Evolutionary conservation across 2,888 invertebrate species (phyloP), one percentile per base, ranked within the genome.

Genomic region (Leuctra nigra): DNA sequence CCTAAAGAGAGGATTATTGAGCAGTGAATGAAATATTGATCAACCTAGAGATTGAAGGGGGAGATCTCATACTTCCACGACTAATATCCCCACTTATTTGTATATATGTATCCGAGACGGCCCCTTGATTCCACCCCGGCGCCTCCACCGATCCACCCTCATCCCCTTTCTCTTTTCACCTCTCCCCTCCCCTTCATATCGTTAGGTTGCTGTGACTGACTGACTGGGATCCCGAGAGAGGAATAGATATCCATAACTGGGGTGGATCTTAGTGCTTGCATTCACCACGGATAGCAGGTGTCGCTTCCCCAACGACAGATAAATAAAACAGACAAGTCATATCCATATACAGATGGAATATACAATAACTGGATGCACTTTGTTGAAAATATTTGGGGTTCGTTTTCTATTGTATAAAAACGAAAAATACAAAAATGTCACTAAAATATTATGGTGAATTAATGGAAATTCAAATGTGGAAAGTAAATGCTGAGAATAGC

Each of bases 281-380:
- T n/a, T 44, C 29, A 11, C 50, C 50, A 11, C 14, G 35, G 20
- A 35, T 18, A 50, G 18, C 50, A 50, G 50, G 50, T 50, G 50
- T 18, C 33, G 50, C 18, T 4, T 50, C 50, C 33, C 35, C 16
- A 18, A 18, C 33, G 50, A 18, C 14, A 18, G 50, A 50, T 50
- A 50, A 50, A 50, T 50, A 50, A 50, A 50, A 50, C 25, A 47
- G 18, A 23, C 50, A 11, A 9, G 33, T 50, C 33, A 50, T 35
- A 35, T 50, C 29, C 35, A 23, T 29, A 29, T 11, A 7, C 11
- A 4, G 3, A 2, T 13, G 18, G 33, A 50, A 50, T 50, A 35
- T 50, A 35, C 50, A 50, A 50, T 11, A 24, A n/a, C 47, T 14
- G 41, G 23, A n/a, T 47, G 47, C 25, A 24, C 25, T 38, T n/a